Percentiles rank a stretch among this genome's conserved stretches.
These are phyloP conservation scores for Pantherophis vulpinus DNA, from an alignment of 2,797 vertebrate genomes.

Conservation along the genomic window DNA sequence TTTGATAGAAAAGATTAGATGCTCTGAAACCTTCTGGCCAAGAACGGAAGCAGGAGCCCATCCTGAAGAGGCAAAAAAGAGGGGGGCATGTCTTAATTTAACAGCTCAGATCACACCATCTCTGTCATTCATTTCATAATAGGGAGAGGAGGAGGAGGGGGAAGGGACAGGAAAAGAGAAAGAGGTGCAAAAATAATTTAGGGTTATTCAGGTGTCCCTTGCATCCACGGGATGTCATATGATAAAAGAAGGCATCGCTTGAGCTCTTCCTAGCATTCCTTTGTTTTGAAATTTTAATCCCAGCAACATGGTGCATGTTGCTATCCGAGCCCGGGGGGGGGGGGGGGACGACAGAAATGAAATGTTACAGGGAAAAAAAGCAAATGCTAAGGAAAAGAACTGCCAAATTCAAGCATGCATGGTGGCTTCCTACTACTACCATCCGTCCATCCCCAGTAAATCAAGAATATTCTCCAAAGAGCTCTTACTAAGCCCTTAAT, in stretches of 20 bases:
- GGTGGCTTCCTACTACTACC: not conserved
- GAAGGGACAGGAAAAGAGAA: not conserved
- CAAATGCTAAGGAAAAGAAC: conserved; percentile 2
- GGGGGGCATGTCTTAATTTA: conserved; percentile 42
- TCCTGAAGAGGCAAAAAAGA: conserved; percentile 11
- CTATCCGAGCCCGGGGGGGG: not conserved
- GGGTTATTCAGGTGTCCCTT: not conserved
- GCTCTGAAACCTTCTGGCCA: conserved; percentile 28
- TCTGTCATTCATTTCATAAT: conserved; percentile 51
- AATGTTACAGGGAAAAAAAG: not conserved
- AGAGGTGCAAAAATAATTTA: conserved; percentile 2
- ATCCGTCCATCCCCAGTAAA: not conserved
- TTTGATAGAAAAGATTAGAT: conserved; percentile 18
- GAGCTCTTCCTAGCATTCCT: not conserved
- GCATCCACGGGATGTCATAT: not conserved
- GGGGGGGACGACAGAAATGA: not conserved
- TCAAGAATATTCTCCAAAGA: conserved; percentile 11
- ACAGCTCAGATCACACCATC: conserved; percentile 45
- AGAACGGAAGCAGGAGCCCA: not conserved
- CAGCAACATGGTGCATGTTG: not conserved
- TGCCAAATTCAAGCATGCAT: not conserved
- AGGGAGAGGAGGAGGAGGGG: not conserved
- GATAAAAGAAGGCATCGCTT: not conserved
- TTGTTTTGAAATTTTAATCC: conserved; percentile 25
- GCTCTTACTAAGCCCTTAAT: not conserved